Evolutionary conservation across 2,888 invertebrate genomes (phyloP), one percentile per base, ranked within the genome.

Genomic region (Cheilosia vernalis): DNA sequence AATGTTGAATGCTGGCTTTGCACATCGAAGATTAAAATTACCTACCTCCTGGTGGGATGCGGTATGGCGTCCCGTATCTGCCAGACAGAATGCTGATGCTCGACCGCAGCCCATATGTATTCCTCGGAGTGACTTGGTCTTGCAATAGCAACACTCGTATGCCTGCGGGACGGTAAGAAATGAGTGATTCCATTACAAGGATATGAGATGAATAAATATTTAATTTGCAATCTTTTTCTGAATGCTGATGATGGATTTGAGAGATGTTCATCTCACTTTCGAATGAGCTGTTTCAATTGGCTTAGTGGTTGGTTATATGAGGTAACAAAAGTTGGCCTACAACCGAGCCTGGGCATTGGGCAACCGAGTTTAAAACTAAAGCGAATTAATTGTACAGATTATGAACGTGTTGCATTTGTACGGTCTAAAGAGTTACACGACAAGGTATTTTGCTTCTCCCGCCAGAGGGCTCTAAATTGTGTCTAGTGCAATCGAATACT

Each of bases 11-110:
- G 81, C 64, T 77, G 67, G 77, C 67, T 73, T 82, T 76, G 82
- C 86, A 76, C 77, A 73, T 86, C 77, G 86, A 86, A 86, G 86
- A 86, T 86, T 86, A 82, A 82, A 82, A 78, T 86, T 81, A 73
- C 77, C 73, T 67, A 37, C 37, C 13, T 37, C 37, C 66, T 40
- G 74, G 55, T 61, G 60, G 60, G 49, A 76, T 64, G n/a, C n/a
- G 21, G 51, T 19, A 49, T 9, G 30, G 55, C 60, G 47, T 64
- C 40, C 37, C 13, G 49, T 60, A 53, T 64, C 44, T 51, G 42
- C 55, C 55, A 64, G 60, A 70, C 70, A 56, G 77, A 76, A 44
- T 66, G 53, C 53, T 70, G 64, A 30, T 69, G 69, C 69, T 81
- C 82, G 77, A 78, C 78, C 82, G 40, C 78, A 78, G 81, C 76